Evolutionary conservation across 2,888 invertebrate genomes (phyloP).

Genomic region (Pristionchus fissidentatus): DNA sequence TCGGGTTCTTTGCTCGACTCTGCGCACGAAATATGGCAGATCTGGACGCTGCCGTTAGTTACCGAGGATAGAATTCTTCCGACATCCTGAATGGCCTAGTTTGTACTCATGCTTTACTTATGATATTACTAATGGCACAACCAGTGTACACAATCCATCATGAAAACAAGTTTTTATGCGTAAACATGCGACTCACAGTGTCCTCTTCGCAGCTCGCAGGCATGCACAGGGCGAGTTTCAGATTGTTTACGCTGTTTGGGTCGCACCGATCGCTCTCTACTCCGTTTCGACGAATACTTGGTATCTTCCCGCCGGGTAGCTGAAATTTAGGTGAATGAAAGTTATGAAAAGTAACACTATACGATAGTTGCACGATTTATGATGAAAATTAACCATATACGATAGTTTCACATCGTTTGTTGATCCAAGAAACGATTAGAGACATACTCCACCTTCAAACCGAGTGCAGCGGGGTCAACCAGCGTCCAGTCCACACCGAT

Average conservation of each 20-base stretch:
- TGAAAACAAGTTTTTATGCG: too few species aligned
- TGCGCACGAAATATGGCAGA: slow-evolving; percentile 17
- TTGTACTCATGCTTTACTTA: too few species aligned
- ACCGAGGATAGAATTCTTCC: background rate
- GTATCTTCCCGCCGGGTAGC: slow-evolving; percentile 6
- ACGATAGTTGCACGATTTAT: too few species aligned
- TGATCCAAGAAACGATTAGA: background rate
- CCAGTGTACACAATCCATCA: too few species aligned
- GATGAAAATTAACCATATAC: too few species aligned
- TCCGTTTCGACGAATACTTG: background rate
- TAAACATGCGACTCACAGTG: background rate
- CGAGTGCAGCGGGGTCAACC: background rate
- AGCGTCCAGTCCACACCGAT: background rate
- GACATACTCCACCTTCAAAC: background rate
- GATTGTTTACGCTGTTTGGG: background rate
- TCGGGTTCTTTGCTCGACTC: background rate
- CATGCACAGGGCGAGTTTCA: slow-evolving; percentile 2
- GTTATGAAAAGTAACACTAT: too few species aligned
- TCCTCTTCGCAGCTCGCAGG: slow-evolving; percentile 11
- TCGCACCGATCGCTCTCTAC: background rate
- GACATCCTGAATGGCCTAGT: too few species aligned
- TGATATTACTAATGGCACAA: too few species aligned
- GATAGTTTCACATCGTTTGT: too few species aligned
- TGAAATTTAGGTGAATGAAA: too few species aligned
- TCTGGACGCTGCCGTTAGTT: background rate